Percentiles rank a stretch among this genome's conserved stretches.
These are phyloP conservation scores for Acleris sparsana DNA, from an alignment of 2,888 invertebrate species.

Conservation along the genomic window DNA sequence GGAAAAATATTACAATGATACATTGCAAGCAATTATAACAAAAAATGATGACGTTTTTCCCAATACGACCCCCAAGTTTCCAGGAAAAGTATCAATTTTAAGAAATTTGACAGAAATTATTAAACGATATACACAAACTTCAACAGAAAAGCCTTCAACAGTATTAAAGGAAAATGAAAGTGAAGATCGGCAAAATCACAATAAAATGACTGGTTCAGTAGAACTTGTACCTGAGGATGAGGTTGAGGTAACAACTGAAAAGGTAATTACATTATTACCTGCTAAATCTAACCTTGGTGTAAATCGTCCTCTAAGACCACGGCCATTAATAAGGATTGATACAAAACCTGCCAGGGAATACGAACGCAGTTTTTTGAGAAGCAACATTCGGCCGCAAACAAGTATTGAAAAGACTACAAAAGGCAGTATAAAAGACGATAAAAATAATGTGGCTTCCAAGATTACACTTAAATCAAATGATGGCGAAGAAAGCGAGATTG, in stretches of 20 bases:
- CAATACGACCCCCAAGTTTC: constrained; percentile 73
- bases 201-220: constrained; percentile 71
- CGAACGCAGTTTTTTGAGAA: constrained; percentile 63
- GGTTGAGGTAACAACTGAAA: constrained; percentile 67
- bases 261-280: constrained; percentile 86
- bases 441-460: constrained; percentile 6
- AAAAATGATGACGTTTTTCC: constrained; percentile 79
- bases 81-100: constrained; percentile 73
- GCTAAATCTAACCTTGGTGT: constrained; percentile 91
- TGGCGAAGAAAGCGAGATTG: constrained; percentile 40
- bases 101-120: constrained; percentile 86
- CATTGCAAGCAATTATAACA: constrained; percentile 85
- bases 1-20: constrained; percentile 84
- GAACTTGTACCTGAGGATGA: constrained; percentile 76
- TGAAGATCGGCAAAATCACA: constrained; percentile 58
- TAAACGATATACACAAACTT: constrained; percentile 81
- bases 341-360: constrained; percentile 61
- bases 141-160: constrained; percentile 45
- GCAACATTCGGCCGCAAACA: constrained; percentile 56
- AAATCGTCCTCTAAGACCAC: constrained; percentile 87
- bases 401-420: constrained; percentile 60
- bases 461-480: constrained; percentile 44
- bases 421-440: constrained; percentile 46
- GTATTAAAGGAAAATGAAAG: constrained; percentile 47
- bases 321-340: constrained; percentile 79